Evolutionary conservation across 2,113 vertebrate genomes (phyloP), one percentile per base, ranked within the genome.

Genomic region (Garra rufa): DNA sequence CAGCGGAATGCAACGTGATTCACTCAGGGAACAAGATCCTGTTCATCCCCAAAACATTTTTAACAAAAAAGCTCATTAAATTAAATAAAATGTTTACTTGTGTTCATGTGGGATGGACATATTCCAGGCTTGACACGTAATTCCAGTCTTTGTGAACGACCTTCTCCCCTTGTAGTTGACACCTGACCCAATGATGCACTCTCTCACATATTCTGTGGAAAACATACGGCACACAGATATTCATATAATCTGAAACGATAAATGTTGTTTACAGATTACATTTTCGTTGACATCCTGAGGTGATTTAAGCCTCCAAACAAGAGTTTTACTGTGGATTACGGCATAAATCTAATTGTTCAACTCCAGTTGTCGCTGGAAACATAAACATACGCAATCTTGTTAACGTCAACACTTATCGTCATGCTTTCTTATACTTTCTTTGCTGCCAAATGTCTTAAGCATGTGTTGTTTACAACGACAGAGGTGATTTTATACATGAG

Each of bases 71-170:
- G 34, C 34, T 34, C 34, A 34, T 34, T 4, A 34, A 34, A 34
- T 34, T 34, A 34, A 34, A 34, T 34, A 2, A 34, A n/a, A 9
- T 9, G 93, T 95, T 96, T 95, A 99, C 97, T 94, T 97, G 94
- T 99, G 98, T 76, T 98, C 97, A 17, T 99, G 97, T 87, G 98
- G 98, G 88, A 96, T 96, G 91, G 96, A 97, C 82, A 97, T 97
- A 90, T 94, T 95, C 98, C 98, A 99, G 11, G 96, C 94, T 88
- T 99, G 98, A 90, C 98, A 99, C 61, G 93, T 94, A 84, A 97
- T 95, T 88, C 97, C 98, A 63, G 95, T 97, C 92, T 93, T 98
- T 1, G 97, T 99, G 90, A 97, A 92, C 50, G 96, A 96, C 81
- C 95, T 94, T 0, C 94, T 96, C 84, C 98, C 98, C 91, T 96